Evolutionary conservation across 2,888 invertebrate genomes (phyloP).

Genomic region (Eurois occulta): DNA sequence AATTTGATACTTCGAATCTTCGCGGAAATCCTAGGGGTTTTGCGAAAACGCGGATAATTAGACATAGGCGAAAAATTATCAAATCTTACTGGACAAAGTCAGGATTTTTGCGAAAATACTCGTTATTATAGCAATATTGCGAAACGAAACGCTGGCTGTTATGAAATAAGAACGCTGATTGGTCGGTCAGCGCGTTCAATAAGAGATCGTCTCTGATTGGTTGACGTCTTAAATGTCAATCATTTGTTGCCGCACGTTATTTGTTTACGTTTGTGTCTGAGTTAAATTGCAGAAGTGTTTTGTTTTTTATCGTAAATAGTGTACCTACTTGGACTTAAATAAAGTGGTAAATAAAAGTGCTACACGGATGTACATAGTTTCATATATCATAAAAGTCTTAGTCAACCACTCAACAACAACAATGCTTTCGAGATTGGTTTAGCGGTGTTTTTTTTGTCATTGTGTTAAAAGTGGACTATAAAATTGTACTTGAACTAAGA

Average conservation of each 20-base stretch:
- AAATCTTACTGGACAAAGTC: no score
- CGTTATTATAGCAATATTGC: slow-evolving; percentile 37
- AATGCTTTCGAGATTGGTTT: slow-evolving; percentile 36
- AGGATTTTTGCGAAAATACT: slow-evolving; percentile 37
- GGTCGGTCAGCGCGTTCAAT: slow-evolving; percentile 23
- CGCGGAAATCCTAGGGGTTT: slow-evolving; percentile 38
- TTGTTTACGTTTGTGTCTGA: no score
- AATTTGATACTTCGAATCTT: slow-evolving; percentile 32
- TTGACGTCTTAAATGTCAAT: slow-evolving; percentile 41
- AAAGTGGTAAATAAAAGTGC: slow-evolving; percentile 43
- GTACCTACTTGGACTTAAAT: slow-evolving; percentile 30
- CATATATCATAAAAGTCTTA: slow-evolving; percentile 34
- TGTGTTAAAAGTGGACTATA: slow-evolving; percentile 40
- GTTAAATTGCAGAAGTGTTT: no score
- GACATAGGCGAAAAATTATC: no score
- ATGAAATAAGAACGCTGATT: slow-evolving; percentile 43
- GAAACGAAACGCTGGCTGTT: slow-evolving; percentile 42
- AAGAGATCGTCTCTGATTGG: slow-evolving; percentile 24
- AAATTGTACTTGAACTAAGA: slow-evolving; percentile 33
- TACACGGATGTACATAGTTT: slow-evolving; percentile 35
- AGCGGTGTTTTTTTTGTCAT: slow-evolving; percentile 41
- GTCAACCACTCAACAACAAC: slow-evolving; percentile 38
- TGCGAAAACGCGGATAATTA: slow-evolving; percentile 16
- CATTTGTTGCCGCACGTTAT: slow-evolving; percentile 1
- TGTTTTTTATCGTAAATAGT: no score